A percentile compares a stretch with the other conserved stretches of the same genome.
phyloP scores from a whole-genome alignment of 1,140 invertebrate species.

The Mizuhopecten yessoensis region DNA sequence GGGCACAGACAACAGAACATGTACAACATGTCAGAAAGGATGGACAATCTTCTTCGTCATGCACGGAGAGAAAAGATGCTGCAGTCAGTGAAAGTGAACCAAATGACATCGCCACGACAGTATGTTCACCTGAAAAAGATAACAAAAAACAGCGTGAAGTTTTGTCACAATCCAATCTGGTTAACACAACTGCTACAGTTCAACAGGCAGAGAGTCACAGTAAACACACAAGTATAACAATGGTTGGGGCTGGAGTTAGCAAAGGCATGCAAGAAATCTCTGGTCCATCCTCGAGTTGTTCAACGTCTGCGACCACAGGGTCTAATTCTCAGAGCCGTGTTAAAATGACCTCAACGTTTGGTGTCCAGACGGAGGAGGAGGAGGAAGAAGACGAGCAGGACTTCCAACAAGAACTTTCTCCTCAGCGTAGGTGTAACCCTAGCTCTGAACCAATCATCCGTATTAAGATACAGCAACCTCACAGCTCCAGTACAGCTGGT shows the following conservation, averaged over 20 bases:
- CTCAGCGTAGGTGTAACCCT: neutral
- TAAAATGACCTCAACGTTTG: slow-evolving; percentile 4
- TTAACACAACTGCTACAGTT: neutral
- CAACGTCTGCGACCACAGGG: neutral
- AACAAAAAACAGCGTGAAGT: neutral
- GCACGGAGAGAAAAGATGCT: neutral
- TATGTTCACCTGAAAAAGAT: neutral
- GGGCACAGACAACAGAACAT: neutral
- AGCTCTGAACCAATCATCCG: neutral
- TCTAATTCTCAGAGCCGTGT: neutral
- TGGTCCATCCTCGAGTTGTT: neutral
- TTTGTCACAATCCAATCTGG: too few species aligned
- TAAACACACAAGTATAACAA: neutral
- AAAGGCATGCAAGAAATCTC: neutral
- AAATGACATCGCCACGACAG: neutral
- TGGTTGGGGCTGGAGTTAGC: neutral
- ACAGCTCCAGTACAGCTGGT: neutral
- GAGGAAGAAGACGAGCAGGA: neutral
- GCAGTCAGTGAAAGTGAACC: neutral
- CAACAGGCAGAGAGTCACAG: neutral
- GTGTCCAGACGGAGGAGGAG: slow-evolving; percentile 40
- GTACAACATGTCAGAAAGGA: too few species aligned
- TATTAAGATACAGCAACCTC: neutral
- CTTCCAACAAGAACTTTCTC: too few species aligned
- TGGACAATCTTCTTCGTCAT: neutral